Conservation (phyloP, 1,140 invertebrate species). For the Rhyacophila brunnea region DNA sequence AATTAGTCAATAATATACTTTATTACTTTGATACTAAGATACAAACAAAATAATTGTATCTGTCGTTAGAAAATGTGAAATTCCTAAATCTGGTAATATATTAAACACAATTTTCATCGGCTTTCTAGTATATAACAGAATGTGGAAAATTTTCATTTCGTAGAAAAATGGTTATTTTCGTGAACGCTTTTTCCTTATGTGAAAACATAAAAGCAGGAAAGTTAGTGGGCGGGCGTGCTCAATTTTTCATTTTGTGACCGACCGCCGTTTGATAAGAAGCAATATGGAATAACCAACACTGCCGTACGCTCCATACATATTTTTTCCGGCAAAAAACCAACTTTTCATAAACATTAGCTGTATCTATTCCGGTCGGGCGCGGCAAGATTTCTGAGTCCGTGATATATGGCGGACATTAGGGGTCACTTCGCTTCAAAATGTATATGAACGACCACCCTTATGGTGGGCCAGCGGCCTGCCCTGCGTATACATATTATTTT, state of each 20-base stretch:
- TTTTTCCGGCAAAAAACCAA: conserved; percentile 21
- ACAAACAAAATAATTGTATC: too few species aligned
- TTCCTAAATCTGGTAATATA: too few species aligned
- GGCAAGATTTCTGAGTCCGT: conserved; percentile 23
- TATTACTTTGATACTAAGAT: too few species aligned
- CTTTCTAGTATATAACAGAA: too few species aligned
- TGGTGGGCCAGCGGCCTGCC: conserved; percentile 1
- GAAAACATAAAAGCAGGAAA: background rate
- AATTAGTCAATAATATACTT: too few species aligned
- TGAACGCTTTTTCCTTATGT: background rate
- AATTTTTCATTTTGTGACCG: conserved; percentile 32
- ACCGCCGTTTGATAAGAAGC: conserved; percentile 32
- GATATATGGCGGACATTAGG: conserved; percentile 31
- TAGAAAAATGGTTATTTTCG: background rate
- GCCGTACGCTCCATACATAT: conserved; percentile 31
- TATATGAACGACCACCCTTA: conserved; percentile 18
- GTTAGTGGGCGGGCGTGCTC: background rate
- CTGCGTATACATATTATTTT: background rate
- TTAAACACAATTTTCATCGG: too few species aligned
- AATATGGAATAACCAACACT: conserved; percentile 32
- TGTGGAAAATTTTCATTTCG: too few species aligned
- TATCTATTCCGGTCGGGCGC: conserved; percentile 21
- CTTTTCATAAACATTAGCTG: conserved; percentile 30
- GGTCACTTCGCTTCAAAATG: conserved; percentile 28
- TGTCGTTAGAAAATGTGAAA: too few species aligned